Base-by-base conservation (phyloP, 2,888 invertebrate species). In the Dicranocentrus wangi region DNA sequence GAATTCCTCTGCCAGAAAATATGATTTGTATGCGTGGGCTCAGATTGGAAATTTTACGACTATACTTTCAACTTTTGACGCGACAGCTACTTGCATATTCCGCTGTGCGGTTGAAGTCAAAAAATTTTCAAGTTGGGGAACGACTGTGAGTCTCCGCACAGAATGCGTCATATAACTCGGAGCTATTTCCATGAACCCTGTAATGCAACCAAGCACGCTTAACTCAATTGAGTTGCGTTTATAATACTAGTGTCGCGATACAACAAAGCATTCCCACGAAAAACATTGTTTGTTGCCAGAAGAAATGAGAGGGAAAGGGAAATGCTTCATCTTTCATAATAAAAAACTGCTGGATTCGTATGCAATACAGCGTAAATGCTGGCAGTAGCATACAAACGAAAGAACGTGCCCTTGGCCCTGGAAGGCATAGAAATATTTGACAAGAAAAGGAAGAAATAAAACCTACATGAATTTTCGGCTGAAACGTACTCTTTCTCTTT, bases 11-110 rank as follows among this genome's bases (percentile, higher is more conserved):
- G 60, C 71, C 71, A 71, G 71, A 71, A 71, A 71, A 71, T 25
- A 71, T 71, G 71, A 71, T 61, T 61, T 71, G 71, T 71, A 71
- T 71, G 71, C 71, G 71, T 61, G 61, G 28, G 71, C 43, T 32
- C 23, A 80, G 80, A 80, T 80, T 80, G 80, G 80, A 80, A 80
- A 80, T 80, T 80, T 80, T 80, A 80, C 63, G 80, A 80, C 61
- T 39, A 17, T 60, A 71, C 58, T 60, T 71, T 47, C 61, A 60
- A 43, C 60, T 71, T 71, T 71, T 71, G 71, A 71, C 71, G 71
- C 61, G 71, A 71, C 61, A 61, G 47, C 60, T 27, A 71, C 8
- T 23, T 19, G 42, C 58, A 51, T 51, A 51, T 51, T 13, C 21
- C 7, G 55, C 5, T 55, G 25, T 13, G 17, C 8, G 39, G 63